Evolutionary conservation across 35 echinoderm and acorn worm species (phyloP).

Genomic region (Acanthaster planci): DNA sequence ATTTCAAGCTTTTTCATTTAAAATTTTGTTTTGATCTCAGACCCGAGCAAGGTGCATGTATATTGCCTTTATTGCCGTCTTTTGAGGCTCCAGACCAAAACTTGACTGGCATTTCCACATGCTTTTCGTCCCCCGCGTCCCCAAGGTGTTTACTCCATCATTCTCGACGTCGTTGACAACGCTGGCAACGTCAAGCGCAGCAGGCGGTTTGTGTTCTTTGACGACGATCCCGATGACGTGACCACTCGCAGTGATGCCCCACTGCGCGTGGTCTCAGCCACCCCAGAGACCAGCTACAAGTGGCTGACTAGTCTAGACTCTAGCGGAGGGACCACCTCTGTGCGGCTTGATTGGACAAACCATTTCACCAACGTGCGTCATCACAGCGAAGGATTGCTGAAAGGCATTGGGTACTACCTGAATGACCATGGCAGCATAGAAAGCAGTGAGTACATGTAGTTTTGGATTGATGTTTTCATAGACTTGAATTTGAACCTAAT

Average conservation of each 20-base stretch:
- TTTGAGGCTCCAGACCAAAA: neutral
- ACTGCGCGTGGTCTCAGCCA: slow-evolving; percentile 21
- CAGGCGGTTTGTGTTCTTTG: slow-evolving; percentile 55
- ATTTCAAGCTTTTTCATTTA: no score
- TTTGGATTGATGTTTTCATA: no score
- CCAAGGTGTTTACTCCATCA: slow-evolving; percentile 45
- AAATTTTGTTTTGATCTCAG: no score
- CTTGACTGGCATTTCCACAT: neutral
- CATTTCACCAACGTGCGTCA: slow-evolving; percentile 37
- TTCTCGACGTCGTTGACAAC: slow-evolving; percentile 8
- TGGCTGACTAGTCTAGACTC: slow-evolving; percentile 31
- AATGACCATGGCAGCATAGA: neutral
- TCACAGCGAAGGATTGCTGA: slow-evolving; percentile 30
- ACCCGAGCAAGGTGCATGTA: no score
- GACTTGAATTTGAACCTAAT: no score
- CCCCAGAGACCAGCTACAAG: neutral
- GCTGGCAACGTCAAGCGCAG: slow-evolving; percentile 9
- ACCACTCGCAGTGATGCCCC: neutral
- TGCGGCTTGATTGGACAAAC: slow-evolving; percentile 16
- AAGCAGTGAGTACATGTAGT: slow-evolving; percentile 4
- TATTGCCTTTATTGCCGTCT: neutral
- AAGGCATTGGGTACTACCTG: neutral
- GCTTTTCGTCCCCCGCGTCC: neutral
- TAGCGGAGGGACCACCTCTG: neutral
- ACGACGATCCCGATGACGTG: slow-evolving; percentile 15